Conservation (phyloP, 2,113 vertebrate genomes). For the Chionomys nivalis region DNA sequence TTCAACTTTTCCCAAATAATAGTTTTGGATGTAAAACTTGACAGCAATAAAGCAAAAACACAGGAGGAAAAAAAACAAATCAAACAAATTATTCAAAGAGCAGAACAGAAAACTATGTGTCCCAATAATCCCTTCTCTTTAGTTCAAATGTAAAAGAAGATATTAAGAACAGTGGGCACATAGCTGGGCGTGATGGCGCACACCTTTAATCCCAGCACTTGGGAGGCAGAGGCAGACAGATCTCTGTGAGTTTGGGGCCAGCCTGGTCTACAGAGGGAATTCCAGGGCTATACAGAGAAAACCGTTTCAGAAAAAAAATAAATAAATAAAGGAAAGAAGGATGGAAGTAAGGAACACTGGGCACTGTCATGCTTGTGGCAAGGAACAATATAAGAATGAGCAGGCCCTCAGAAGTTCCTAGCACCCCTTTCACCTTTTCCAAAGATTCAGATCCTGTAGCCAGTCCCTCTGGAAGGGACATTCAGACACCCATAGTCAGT, state of each 20-base stretch:
- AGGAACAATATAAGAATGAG: conserved; percentile 37
- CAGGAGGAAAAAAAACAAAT: too few species aligned
- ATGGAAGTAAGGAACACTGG: not conserved
- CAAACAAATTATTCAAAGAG: not conserved
- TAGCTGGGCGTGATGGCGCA: too few species aligned
- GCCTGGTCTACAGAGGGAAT: too few species aligned
- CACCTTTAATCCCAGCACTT: not conserved
- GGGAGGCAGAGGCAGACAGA: not conserved
- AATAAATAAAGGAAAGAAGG: too few species aligned
- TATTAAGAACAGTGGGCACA: too few species aligned
- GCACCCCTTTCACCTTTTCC: conserved; percentile 60
- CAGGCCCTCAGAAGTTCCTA: conserved; percentile 47
- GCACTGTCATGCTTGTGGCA: not conserved
- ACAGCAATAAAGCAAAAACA: too few species aligned
- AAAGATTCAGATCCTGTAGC: conserved; percentile 10
- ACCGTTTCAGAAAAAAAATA: not conserved
- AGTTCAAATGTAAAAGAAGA: not conserved
- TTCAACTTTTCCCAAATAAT: not conserved
- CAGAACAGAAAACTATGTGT: conserved; percentile 37
- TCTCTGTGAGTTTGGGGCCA: not conserved
- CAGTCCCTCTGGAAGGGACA: not conserved
- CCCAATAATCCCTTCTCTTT: conserved; percentile 44
- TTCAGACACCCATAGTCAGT: conserved; percentile 38
- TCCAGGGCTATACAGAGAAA: not conserved
- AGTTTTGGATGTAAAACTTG: conserved; percentile 15